Evolutionary conservation across 2,888 invertebrate species (phyloP).

Genomic region (Seira ritae): DNA sequence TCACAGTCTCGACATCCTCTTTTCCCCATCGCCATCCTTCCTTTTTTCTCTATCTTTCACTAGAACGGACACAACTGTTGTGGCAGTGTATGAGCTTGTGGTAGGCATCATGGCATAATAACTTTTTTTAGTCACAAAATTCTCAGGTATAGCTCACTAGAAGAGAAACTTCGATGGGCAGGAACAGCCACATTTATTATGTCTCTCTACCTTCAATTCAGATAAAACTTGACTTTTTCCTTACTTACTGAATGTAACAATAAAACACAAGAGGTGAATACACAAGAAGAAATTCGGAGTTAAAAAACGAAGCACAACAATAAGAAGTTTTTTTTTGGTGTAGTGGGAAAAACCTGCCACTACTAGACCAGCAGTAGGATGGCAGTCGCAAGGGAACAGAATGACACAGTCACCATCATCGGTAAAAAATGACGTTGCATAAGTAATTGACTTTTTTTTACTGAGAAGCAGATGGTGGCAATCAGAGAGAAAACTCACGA

Average conservation of each 20-base stretch:
- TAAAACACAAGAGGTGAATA: too few species aligned
- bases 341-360: conserved; percentile 23
- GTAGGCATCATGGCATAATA: not conserved
- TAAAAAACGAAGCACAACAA: not conserved
- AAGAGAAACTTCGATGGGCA: not conserved
- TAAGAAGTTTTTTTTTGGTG: not conserved
- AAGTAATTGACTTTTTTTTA: too few species aligned
- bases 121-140: conserved; percentile 2
- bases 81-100: not conserved
- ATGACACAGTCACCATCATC: not conserved
- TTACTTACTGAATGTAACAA: too few species aligned
- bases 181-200: not conserved
- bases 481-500: not conserved
- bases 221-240: not conserved
- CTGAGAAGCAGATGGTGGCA: conserved; percentile 6
- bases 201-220: not conserved
- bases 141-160: not conserved
- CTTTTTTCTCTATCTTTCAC: not conserved
- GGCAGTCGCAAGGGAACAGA: conserved; percentile 34
- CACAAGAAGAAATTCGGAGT: too few species aligned
- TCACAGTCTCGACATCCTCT: conserved; percentile 39
- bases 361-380: conserved; percentile 38
- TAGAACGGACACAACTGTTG: not conserved
- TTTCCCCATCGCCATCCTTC: conserved; percentile 34
- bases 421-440: not conserved